These are phyloP conservation scores for Drosophila eohydei DNA, from an alignment of 2,888 invertebrate species.

Conservation along the genomic window DNA sequence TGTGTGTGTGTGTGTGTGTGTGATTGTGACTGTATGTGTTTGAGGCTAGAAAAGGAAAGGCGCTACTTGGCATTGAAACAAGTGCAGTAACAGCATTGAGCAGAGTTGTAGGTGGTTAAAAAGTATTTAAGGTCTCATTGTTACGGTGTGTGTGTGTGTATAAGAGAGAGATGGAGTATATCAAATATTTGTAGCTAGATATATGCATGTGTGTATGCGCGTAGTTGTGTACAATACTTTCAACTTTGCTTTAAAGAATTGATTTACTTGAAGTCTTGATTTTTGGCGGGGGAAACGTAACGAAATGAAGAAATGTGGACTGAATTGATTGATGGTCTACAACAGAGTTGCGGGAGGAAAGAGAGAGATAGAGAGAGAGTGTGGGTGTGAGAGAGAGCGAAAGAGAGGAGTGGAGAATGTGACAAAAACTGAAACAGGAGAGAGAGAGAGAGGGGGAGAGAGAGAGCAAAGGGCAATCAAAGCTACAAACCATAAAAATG, in stretches of 20 bases:
- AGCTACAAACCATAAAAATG: conserved; percentile 62
- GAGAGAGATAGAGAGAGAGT: conserved; percentile 12
- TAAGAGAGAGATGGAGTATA: conserved; percentile 19
- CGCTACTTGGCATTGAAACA: conserved; percentile 42
- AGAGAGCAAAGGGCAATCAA: conserved; percentile 41
- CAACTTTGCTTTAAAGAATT: conserved; percentile 57
- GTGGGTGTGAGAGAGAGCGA: conserved; percentile 3
- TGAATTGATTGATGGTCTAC: conserved; percentile 32
- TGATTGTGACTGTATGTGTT: conserved; percentile 11
- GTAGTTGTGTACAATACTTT: conserved; percentile 55
- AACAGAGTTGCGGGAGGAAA: conserved; percentile 9
- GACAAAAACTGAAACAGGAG: conserved; percentile 14
- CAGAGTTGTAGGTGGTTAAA: conserved; percentile 43
- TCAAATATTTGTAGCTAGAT: conserved; percentile 18
- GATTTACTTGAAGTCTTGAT: conserved; percentile 44
- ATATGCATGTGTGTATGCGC: conserved; percentile 11
- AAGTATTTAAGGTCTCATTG: conserved; percentile 37
- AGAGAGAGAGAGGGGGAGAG: conserved; percentile 6
- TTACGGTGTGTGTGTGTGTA: conserved; percentile 14
- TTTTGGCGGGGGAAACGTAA: conserved; percentile 29
- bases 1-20: conserved; percentile 10
- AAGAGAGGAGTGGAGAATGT: conserved; percentile 9
- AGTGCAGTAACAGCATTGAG: conserved; percentile 58
- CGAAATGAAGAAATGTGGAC: conserved; percentile 55
- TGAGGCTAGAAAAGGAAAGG: conserved; percentile 13